Evolutionary conservation across 2,113 vertebrate species (phyloP).

Genomic region (Chionodraco myersi): DNA sequence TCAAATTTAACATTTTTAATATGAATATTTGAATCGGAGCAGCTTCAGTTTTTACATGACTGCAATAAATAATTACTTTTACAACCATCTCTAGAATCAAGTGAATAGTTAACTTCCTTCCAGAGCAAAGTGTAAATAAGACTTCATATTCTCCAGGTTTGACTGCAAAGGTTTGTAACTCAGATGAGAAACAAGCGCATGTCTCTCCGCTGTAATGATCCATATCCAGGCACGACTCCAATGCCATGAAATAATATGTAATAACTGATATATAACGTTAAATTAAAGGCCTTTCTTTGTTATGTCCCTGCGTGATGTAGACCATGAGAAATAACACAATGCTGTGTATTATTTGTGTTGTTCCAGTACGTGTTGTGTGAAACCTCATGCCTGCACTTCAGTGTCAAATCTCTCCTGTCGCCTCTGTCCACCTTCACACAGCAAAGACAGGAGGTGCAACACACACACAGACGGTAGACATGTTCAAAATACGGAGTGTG

Average conservation of each 20-base stretch:
- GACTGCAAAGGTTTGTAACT: slow-evolving; percentile 15
- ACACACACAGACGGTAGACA: slow-evolving; percentile 3
- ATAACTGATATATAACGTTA: neutral
- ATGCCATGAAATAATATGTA: slow-evolving; percentile 1
- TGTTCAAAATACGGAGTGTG: slow-evolving; percentile 7
- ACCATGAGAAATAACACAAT: neutral
- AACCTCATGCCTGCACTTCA: neutral
- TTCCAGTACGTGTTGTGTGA: slow-evolving; percentile 6
- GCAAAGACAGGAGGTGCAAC: slow-evolving; percentile 12
- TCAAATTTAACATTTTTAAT: no score
- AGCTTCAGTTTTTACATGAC: no score
- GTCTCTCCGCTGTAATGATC: neutral
- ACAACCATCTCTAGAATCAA: no score
- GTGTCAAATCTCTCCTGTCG: neutral
- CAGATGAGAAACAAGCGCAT: neutral
- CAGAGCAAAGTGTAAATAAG: no score
- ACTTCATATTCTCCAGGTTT: neutral
- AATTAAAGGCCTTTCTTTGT: slow-evolving; percentile 37
- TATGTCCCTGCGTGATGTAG: neutral
- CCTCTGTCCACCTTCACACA: neutral
- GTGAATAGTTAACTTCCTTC: no score
- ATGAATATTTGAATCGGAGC: no score
- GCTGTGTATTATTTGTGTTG: neutral
- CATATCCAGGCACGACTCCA: neutral
- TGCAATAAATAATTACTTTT: no score